Base-by-base conservation (phyloP, 2,888 invertebrate species). In the Eudemis profundana region DNA sequence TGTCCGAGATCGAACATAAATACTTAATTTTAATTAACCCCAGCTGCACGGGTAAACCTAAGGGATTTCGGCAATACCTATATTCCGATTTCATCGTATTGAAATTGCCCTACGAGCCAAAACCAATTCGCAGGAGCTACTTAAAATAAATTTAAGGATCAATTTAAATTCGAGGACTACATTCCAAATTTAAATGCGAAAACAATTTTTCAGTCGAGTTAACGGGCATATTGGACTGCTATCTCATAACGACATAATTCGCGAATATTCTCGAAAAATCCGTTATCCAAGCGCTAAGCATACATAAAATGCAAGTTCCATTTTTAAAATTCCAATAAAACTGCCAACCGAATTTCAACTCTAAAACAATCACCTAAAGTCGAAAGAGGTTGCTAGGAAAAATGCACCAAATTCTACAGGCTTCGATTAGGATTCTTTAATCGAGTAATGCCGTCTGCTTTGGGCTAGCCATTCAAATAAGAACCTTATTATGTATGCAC, bases 351-450 rank as follows among this genome's bases (percentile, higher is more conserved):
- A 60, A 53, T 40, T 33, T 14, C 3, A 40, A 65, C 51, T 21
- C 21, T 53, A 53, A 12, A 1, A 2, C 4, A 12, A n/a, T 1
- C 1, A 2, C 4, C 0, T 38, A 51, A 53, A 46, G 51, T 51
- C n/a, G 14, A 38, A 51, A 27, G 5, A 23, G 21, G 17, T 1
- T 2, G 12, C 19, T 2, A 42, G 15, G 3, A 36, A 50, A 62
- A 53, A 38, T 62, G 56, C 56, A 67, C 57, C 66, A 38, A 67
- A 65, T 60, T 62, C 61, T 66, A 50, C 21, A 53, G 46, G 44
- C 64, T 64, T 67, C 64, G 64, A 67, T 67, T 67, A 67, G 67
- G 63, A 59, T 67, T 64, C 64, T 60, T 49, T 67, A 64, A 63
- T 65, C 65, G 65, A 67, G 62, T 67, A 63, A 49, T 44, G 60